A percentile compares a stretch with the other conserved stretches of the same genome.
phyloP scores from a whole-genome alignment of 64 coral and sea anemone species.

The Actinia equina region DNA sequence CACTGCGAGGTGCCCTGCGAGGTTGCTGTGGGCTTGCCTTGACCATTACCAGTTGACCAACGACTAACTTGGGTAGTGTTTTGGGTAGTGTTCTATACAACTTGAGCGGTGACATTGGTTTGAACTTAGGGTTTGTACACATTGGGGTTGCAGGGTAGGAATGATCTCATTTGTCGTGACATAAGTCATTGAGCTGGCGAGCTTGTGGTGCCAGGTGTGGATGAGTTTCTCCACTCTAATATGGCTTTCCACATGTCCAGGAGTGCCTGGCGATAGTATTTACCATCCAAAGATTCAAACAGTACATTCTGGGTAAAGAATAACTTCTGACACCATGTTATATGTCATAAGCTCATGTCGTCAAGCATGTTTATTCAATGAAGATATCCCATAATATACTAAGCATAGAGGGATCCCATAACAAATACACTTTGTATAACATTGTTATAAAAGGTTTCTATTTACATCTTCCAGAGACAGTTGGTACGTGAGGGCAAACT shows the following conservation, averaged over 20 bases:
- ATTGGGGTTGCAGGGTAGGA: not conserved
- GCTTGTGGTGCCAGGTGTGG: conserved; percentile 15
- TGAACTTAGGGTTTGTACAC: conserved; percentile 30
- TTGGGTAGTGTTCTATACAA: not conserved
- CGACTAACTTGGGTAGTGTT: conserved; percentile 11
- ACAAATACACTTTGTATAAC: too few species aligned
- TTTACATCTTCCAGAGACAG: conserved; percentile 41
- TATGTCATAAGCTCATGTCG: too few species aligned
- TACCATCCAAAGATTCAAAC: too few species aligned
- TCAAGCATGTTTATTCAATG: too few species aligned
- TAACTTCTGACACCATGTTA: too few species aligned
- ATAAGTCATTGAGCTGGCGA: conserved; percentile 32
- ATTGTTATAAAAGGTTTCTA: not conserved
- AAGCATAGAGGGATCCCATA: too few species aligned
- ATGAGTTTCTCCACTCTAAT: conserved; percentile 8
- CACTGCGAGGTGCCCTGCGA: too few species aligned
- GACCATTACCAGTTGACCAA: conserved; percentile 3
- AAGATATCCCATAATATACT: too few species aligned
- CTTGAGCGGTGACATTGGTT: not conserved
- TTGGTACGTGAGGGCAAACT: conserved; percentile 59
- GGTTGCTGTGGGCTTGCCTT: not conserved
- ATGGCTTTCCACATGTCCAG: conserved; percentile 6
- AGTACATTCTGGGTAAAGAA: too few species aligned
- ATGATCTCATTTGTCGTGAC: conserved; percentile 40
- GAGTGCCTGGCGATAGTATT: too few species aligned